phyloP scores from a whole-genome alignment of 2,113 vertebrate species.

The Aspiorhynchus laticeps region DNA sequence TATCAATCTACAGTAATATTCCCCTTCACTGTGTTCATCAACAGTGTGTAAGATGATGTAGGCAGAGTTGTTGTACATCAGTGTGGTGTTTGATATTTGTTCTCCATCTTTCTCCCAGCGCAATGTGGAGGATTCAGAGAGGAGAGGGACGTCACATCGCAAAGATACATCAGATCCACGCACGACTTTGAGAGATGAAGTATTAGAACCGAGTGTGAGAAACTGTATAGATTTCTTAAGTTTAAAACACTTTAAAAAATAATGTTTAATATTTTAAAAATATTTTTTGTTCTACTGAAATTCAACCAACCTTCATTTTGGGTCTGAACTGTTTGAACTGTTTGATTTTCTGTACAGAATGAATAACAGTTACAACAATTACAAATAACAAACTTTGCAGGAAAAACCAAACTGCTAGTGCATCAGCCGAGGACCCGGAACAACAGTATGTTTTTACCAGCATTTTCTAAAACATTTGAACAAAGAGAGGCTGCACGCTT shows the following conservation, averaged over 20 bases:
- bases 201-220: not conserved
- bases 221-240: not conserved
- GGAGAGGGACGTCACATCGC: constrained; percentile 24
- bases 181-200: not conserved
- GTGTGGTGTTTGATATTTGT: constrained; percentile 35
- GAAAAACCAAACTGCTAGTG: not conserved
- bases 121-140: constrained; percentile 40
- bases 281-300: not conserved
- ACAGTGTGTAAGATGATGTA: constrained; percentile 46
- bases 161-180: constrained; percentile 43
- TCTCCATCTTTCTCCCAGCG: constrained; percentile 42
- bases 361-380: not conserved
- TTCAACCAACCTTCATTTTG: not conserved
- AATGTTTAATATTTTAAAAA: not conserved
- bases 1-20: constrained; percentile 8
- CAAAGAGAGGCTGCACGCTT: not conserved
- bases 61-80: constrained; percentile 46
- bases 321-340: not conserved
- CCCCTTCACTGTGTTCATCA: not conserved
- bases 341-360: not conserved
- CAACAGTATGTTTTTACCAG: not conserved
- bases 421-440: not conserved
- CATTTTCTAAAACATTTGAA: not conserved
- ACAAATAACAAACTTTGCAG: not conserved
- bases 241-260: not conserved